Evolutionary conservation across 2,113 vertebrate species (phyloP).

Genomic region (Neodon shergylaensis): DNA sequence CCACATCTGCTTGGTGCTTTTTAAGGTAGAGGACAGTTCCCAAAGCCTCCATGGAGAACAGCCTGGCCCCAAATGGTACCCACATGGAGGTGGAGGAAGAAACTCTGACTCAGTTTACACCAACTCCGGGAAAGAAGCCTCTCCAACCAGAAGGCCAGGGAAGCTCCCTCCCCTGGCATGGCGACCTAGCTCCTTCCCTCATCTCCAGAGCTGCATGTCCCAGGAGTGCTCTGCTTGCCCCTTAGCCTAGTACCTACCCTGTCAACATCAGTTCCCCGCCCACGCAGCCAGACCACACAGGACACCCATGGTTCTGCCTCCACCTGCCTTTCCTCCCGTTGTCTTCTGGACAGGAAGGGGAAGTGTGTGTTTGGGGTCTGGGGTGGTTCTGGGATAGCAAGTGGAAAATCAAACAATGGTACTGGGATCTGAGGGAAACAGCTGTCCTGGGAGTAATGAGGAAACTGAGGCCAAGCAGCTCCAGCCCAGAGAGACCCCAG

Average conservation of each 20-base stretch:
- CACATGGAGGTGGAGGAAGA: neutral
- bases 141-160: neutral
- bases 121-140: neutral
- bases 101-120: neutral
- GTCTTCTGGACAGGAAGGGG: constrained; percentile 58
- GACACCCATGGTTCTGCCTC: neutral
- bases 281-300: neutral
- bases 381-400: constrained; percentile 37
- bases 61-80: neutral
- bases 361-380: constrained; percentile 41
- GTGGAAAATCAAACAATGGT: constrained; percentile 54
- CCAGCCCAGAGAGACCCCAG: neutral
- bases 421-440: neutral
- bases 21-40: neutral
- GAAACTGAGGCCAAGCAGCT: neutral
- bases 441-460: neutral
- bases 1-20: neutral
- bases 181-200: neutral
- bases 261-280: neutral
- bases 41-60: neutral
- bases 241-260: neutral
- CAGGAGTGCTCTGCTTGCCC: neutral
- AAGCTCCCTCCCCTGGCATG: neutral
- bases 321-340: neutral
- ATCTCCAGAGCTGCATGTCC: neutral